These are phyloP conservation scores for Grammomys dolichurus DNA, from an alignment of 2,113 vertebrate species.

Conservation along the genomic window DNA sequence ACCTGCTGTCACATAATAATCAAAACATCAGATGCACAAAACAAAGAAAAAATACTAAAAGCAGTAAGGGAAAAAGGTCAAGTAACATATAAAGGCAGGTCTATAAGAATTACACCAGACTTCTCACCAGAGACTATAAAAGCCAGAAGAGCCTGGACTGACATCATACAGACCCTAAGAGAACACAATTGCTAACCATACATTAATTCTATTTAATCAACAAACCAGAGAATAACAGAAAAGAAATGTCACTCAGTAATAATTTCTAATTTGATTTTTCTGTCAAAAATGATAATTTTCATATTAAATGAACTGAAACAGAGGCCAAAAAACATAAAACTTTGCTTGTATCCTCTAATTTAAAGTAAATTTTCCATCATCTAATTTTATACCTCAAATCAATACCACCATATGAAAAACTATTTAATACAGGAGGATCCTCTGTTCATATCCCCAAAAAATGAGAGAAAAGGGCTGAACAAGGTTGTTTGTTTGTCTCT, in stretches of 20 bases:
- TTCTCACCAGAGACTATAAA: too few relatives aligned
- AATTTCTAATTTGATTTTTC: neutral
- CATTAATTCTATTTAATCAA: neutral
- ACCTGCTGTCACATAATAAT: too few relatives aligned
- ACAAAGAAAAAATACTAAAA: too few relatives aligned
- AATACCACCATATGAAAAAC: neutral
- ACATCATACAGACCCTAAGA: too few relatives aligned
- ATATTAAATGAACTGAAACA: slow-evolving; percentile 16
- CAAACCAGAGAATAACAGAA: neutral
- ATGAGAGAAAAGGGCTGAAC: neutral
- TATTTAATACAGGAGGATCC: neutral
- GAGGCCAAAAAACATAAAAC: neutral
- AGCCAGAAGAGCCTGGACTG: too few relatives aligned
- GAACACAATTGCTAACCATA: neutral
- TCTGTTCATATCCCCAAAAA: neutral
- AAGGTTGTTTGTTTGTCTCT: too few relatives aligned
- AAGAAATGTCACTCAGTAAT: neutral
- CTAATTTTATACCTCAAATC: slow-evolving; percentile 26
- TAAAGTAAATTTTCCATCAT: neutral
- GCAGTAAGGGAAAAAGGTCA: too few relatives aligned
- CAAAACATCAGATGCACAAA: too few relatives aligned
- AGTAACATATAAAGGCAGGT: too few relatives aligned
- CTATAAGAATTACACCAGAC: too few relatives aligned
- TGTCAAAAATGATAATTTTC: neutral
- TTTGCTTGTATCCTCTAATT: neutral